A percentile compares a stretch with the other conserved stretches of the same genome.
phyloP scores from a whole-genome alignment of 2,888 invertebrate species.

The Clusia tigrina region DNA sequence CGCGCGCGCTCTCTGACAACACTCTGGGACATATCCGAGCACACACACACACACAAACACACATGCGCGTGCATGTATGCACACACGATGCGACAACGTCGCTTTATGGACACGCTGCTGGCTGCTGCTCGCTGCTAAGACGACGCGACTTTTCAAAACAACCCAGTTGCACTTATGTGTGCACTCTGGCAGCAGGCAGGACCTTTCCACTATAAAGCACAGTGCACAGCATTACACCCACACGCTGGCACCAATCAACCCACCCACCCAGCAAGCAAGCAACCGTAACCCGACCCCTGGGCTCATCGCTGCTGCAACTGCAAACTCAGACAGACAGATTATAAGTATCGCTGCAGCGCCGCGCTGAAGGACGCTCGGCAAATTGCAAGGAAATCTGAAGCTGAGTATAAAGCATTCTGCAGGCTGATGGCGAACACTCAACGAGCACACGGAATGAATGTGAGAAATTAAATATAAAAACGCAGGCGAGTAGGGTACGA shows the following conservation, averaged over 20 bases:
- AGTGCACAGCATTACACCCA: neutral
- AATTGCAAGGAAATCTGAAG: neutral
- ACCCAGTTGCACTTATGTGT: too few species aligned
- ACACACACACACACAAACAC: conserved; percentile 7
- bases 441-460: neutral
- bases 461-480: neutral
- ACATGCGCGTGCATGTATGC: neutral
- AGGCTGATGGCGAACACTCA: neutral
- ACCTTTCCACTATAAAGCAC: too few species aligned
- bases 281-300: too few species aligned
- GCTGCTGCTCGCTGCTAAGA: too few species aligned
- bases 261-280: neutral
- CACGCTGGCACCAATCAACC: neutral
- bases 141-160: too few species aligned
- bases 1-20: neutral
- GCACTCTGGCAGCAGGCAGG: too few species aligned
- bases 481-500: neutral
- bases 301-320: neutral
- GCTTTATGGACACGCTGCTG: too few species aligned
- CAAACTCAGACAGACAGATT: neutral
- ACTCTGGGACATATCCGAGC: neutral
- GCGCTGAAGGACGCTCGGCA: neutral
- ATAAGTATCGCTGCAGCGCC: neutral
- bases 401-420: neutral
- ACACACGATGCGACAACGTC: too few species aligned